Conservation (phyloP, 2,113 vertebrate species). For the Sialia sialis region DNA sequence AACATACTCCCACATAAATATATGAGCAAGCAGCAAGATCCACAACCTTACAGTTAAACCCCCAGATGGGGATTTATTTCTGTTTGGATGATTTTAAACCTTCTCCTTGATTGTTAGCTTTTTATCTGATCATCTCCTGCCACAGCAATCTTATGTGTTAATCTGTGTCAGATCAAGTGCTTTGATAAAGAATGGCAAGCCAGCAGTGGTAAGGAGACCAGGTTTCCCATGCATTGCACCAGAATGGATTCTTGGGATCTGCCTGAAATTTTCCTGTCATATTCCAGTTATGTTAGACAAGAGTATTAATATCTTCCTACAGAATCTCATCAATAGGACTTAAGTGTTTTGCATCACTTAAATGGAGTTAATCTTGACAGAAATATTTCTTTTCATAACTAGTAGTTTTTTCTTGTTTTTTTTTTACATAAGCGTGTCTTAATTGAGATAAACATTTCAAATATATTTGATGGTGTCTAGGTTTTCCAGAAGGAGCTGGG, state of each 20-base stretch:
- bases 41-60: neutral
- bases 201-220: neutral
- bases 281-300: neutral
- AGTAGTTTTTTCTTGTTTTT: neutral
- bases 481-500: constrained; percentile 97
- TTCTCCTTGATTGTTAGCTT: neutral
- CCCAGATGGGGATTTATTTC: neutral
- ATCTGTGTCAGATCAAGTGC: neutral
- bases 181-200: neutral
- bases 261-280: neutral
- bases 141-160: neutral
- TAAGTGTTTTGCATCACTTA: neutral
- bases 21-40: neutral
- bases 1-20: neutral
- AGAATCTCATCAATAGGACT: neutral
- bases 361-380: neutral
- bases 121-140: neutral
- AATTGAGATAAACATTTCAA: neutral
- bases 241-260: neutral
- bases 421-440: neutral
- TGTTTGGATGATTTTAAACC: neutral
- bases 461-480: constrained; percentile 60
- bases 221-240: neutral
- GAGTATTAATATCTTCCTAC: neutral
- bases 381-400: neutral